Percentiles rank a stretch among this genome's conserved stretches.
Conservation (phyloP, 2,113 vertebrate genomes). For the Plecturocebus donacophilus region DNA sequence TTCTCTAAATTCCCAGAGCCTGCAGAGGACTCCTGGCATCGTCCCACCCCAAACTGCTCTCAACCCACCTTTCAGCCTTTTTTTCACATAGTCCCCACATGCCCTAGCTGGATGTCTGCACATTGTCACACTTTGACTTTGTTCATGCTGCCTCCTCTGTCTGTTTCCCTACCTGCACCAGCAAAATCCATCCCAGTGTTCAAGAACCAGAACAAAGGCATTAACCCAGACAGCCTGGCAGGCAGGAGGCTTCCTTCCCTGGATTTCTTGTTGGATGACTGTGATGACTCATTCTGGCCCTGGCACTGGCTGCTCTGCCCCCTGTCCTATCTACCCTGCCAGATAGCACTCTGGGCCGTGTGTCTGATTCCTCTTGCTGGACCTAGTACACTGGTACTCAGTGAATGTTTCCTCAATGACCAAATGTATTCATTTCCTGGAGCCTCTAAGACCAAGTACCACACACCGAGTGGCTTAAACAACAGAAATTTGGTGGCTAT, state of each 20-base stretch:
- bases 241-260: neutral
- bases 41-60: neutral
- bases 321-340: neutral
- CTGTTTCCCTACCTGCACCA: neutral
- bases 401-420: neutral
- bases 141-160: neutral
- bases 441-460: neutral
- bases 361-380: neutral
- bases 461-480: too few relatives aligned
- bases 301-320: neutral
- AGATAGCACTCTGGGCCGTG: neutral
- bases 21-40: neutral
- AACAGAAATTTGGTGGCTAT: neutral
- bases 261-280: neutral
- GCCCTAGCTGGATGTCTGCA: neutral
- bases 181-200: neutral
- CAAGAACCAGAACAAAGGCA: neutral
- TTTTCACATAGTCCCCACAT: neutral
- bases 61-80: neutral
- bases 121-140: neutral
- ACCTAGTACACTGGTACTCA: neutral
- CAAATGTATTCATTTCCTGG: neutral
- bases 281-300: neutral
- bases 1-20: neutral
- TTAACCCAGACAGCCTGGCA: neutral